Conservation (phyloP, 2,113 vertebrate species). For the Gadus chalcogrammus region DNA sequence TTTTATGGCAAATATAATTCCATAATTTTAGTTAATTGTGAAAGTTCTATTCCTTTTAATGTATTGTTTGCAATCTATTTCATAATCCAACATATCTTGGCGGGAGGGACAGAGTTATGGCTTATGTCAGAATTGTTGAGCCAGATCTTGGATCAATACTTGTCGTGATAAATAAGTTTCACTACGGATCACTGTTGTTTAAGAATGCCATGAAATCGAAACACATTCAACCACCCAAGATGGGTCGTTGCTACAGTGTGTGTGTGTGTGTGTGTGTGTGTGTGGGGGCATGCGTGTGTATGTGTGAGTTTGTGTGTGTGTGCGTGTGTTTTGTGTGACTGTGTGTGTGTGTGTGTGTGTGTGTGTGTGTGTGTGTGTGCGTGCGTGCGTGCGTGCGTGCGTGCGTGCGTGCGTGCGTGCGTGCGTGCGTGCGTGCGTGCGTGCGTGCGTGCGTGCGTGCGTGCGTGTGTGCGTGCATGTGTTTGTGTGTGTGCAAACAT, state of each 20-base stretch:
- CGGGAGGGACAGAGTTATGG: no score
- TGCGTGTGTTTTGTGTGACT: no score
- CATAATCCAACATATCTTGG: no score
- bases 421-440: background rate
- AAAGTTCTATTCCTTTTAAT: no score
- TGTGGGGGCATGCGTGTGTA: background rate
- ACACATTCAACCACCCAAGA: slow-evolving; percentile 25
- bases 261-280: background rate
- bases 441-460: background rate
- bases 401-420: background rate
- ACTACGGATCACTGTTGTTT: background rate
- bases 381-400: no score
- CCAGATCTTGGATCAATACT: slow-evolving; percentile 8
- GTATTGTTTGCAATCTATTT: no score
- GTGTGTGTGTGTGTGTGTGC: background rate
- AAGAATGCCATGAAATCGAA: slow-evolving; percentile 23
- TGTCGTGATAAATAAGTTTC: background rate
- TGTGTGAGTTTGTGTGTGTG: no score
- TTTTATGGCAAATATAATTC: no score
- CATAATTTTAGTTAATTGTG: no score
- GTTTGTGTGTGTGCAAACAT: background rate
- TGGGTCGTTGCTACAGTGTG: background rate
- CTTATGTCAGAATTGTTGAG: no score
- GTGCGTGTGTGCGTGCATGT: background rate
- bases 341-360: background rate